Evolutionary conservation across 2,888 invertebrate species (phyloP).

Genomic region (Tholera decimalis): DNA sequence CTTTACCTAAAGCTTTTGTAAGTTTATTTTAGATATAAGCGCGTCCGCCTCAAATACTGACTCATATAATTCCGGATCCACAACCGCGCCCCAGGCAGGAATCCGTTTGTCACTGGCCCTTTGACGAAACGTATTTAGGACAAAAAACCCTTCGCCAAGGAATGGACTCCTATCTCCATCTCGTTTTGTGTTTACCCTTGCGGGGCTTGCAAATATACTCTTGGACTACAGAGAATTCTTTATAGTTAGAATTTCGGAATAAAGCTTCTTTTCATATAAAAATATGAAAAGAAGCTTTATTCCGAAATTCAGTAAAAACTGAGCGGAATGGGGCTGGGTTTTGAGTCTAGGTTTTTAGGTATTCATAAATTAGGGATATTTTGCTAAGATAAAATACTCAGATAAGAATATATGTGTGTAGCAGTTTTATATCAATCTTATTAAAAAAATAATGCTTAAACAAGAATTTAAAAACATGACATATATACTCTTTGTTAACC

Average conservation of each 20-base stretch:
- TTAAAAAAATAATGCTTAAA: too few relatives aligned
- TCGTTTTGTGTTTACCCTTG: conserved; percentile 78
- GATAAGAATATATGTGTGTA: neutral
- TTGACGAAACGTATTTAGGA: conserved; percentile 85
- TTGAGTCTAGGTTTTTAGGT: conserved; percentile 26
- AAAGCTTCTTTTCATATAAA: conserved; percentile 51
- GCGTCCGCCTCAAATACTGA: neutral
- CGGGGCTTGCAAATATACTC: conserved; percentile 74
- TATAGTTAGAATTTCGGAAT: conserved; percentile 45
- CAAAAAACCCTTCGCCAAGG: conserved; percentile 79
- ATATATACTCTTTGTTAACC: too few relatives aligned
- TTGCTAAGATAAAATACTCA: neutral
- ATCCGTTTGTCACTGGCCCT: conserved; percentile 84
- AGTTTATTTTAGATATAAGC: neutral
- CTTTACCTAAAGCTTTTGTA: too few relatives aligned
- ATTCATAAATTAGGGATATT: conserved; percentile 20
- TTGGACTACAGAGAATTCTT: conserved; percentile 49
- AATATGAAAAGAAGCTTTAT: too few relatives aligned
- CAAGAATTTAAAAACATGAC: too few relatives aligned
- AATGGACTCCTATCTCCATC: conserved; percentile 79
- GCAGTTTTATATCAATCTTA: neutral
- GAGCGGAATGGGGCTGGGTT: neutral
- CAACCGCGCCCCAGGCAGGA: conserved; percentile 78
- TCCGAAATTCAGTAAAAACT: too few relatives aligned
- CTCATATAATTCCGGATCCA: conserved; percentile 62